Evolutionary conservation across 2,888 invertebrate species (phyloP), one percentile per base, ranked within the genome.

Genomic region (Rhingia rostrata): DNA sequence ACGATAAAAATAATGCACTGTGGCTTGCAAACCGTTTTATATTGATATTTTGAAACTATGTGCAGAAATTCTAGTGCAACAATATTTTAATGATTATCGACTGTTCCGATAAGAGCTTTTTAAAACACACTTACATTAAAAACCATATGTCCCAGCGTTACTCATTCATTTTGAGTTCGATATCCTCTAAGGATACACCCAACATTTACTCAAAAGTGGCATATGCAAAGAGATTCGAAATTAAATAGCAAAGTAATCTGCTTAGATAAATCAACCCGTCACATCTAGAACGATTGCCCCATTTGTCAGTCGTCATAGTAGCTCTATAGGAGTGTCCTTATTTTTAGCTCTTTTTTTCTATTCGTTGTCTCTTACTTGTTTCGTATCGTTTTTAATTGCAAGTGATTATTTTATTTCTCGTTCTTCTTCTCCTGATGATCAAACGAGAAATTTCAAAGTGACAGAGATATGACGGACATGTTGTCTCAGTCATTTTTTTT

Each of bases 191-290:
- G 22, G 22, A 22, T 22, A 22, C 22, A 22, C 1, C 22, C 22
- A 22, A 22, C 22, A 22, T 22, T 22, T 2, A 22, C 22, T 49
- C 47, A 9, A 43, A 12, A 49, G 49, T 9, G 49, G 9, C 49
- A 49, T 10, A 2, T 37, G 6, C 49, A 12, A 6, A 49, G 9
- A 41, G 7, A 41, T 6, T 41, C 37, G 37, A 56, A 37, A 37
- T 56, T 56, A 56, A 37, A 56, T 56, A 22, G 22, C 22, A 39
- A 41, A 58, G 14, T 32, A 30, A 41, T 58, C 58, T 41, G 30
- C 6, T 41, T 32, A 58, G 30, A 30, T 58, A 58, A 58, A 58
- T 58, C 58, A 58, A 41, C 22, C 30, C 30, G 58, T 41, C 58
- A 58, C 58, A 41, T 58, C 58, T 58, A 41, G 41, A 30, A 61